These are phyloP conservation scores for Chascanopsetta lugubris DNA, from an alignment of 2,113 vertebrate genomes.

Conservation along the genomic window DNA sequence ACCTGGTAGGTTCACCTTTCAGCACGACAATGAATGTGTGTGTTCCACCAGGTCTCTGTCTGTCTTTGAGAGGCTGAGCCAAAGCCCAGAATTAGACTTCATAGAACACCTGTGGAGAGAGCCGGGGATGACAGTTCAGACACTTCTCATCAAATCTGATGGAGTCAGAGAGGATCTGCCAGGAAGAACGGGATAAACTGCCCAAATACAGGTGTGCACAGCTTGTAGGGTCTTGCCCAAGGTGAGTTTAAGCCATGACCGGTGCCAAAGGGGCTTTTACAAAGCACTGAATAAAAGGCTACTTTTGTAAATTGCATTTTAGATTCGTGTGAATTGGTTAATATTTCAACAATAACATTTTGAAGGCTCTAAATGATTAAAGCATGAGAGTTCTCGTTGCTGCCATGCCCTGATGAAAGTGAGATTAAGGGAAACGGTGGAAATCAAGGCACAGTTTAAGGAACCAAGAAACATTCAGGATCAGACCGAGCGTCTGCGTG, in stretches of 20 bases:
- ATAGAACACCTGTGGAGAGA: not conserved
- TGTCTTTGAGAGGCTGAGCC: not conserved
- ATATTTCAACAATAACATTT: not conserved
- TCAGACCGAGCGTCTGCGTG: not conserved
- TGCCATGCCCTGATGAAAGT: not conserved
- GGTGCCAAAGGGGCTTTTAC: not conserved
- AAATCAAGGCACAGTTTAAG: not conserved
- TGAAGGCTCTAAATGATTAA: no score
- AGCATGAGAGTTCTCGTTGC: not conserved
- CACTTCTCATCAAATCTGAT: not conserved
- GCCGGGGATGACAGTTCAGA: not conserved
- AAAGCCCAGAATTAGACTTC: no score
- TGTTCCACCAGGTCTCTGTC: not conserved
- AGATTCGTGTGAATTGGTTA: not conserved
- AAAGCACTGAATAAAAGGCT: not conserved
- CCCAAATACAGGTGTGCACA: not conserved
- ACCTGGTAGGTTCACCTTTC: not conserved
- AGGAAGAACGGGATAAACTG: not conserved
- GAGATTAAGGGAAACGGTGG: not conserved
- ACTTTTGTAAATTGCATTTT: not conserved
- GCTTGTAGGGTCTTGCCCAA: not conserved
- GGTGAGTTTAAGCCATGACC: not conserved
- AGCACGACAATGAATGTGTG: not conserved
- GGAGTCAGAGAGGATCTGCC: conserved; percentile 3
- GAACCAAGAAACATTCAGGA: not conserved